Evolutionary conservation across 2,797 vertebrate species (phyloP), one percentile per base, ranked within the genome.

Genomic region (Anguilla anguilla): DNA sequence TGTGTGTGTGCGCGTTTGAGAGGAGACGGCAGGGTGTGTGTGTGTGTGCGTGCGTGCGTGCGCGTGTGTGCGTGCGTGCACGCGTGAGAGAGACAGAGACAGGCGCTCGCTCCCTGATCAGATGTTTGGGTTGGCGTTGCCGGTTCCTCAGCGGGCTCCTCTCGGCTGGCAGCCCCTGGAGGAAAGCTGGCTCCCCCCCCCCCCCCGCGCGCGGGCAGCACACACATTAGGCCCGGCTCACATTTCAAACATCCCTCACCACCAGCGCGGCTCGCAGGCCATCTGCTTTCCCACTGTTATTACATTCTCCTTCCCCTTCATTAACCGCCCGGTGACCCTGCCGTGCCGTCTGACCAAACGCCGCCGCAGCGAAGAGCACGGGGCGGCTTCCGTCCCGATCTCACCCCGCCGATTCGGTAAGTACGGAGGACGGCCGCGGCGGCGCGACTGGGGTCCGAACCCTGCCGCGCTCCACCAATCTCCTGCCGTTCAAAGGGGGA

Each of bases 401-500:
- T n/a, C 19, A 9, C 77, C 17, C 5, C 43, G 43, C 74, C 19
- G 35, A 1, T 1, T 35, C 35, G 51, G 28, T 46, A 13, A 57
- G 15, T 39, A 5, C n/a, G 55, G 39, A 67, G 87, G 39, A 69
- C n/a, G 17, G 67, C 79, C 61, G 17, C 88, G 85, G 1, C 51
- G 15, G 55, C 90, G 90, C 85, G 89, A 89, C 90, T 84, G 86
- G 72, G 88, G 87, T 53, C 86, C 89, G 59, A 83, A 0, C 81
- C 49, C 46, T 3, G 86, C 86, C 35, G 86, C 88, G 90, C 87
- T 88, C 72, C 88, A 85, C 83, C 88, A 86, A 19, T 90, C 86
- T 79, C 86, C 89, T 55, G 61, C 89, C 87, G 89, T 93, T 91
- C 86, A 90, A 92, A 31, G 61, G 89, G 86, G 88, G 87, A 77